Evolutionary conservation across 2,113 vertebrate genomes (phyloP), one percentile per base, ranked within the genome.

Genomic region (Leptodactylus fuscus): DNA sequence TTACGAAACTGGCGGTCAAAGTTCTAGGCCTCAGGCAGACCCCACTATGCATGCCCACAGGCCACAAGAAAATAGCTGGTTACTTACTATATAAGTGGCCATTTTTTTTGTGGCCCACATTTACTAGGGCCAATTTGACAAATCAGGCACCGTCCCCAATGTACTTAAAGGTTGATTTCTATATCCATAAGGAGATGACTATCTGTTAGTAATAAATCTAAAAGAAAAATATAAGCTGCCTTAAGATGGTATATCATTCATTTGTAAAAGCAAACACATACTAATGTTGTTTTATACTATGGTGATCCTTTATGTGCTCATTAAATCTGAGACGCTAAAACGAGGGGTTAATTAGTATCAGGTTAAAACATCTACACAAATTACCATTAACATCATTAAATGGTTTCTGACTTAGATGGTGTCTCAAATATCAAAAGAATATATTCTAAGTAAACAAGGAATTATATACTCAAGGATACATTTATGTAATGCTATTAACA

Each of bases 251-350:
- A 20, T 46, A 24, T 46, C 71, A 74, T 74, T 48, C n/a, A 48
- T 13, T 15, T 27, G 27, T 29, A 51, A 51, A 76, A 76, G 46
- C 27, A 20, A 32, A 20, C 10, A 49, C 5, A 51, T 51, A 76
- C 51, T 58, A 44, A 62, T 81, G n/a, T 81, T 81, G n/a, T 81
- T 81, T 81, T 62, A 81, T 41, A 24, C 36, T 18, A 69, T n/a
- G n/a, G 32, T 44, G 24, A 48, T 6, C 15, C 49, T 81, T 81
- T 81, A 67, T 67, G 24, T 81, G 60, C 29, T 81, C 38, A 67
- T 67, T 67, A 81, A 81, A 49, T 34, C 36, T 81, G 60, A 10
- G 49, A 27, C 24, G 48, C 48, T 34, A 58, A 36, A 38, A 82
- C 27, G 10, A 53, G 32, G 44, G 29, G 81, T 81, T 81, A 69